Conservation (phyloP, 2,888 invertebrate genomes). For the Spialia ferax region DNA sequence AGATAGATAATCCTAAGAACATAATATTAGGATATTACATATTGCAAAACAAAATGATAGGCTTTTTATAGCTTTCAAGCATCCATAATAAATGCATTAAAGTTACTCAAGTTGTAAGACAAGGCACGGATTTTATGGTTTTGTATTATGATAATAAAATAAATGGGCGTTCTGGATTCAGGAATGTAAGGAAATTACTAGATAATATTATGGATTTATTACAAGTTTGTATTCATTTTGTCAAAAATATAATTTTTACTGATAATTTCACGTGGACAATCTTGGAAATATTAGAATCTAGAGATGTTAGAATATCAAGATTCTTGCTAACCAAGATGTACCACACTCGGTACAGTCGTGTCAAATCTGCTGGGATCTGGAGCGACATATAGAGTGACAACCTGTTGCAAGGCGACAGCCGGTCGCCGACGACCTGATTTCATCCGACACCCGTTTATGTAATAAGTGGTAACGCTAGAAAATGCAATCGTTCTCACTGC, state of each 20-base stretch:
- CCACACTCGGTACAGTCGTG: background rate
- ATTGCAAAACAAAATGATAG: slow-evolving; percentile 5
- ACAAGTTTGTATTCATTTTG: too few species aligned
- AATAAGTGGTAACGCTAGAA: slow-evolving; percentile 30
- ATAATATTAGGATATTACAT: background rate
- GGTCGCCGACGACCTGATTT: slow-evolving; percentile 46
- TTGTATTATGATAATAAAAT: background rate
- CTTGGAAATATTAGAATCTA: background rate
- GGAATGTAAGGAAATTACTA: background rate
- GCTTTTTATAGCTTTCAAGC: background rate
- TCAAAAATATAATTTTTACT: too few species aligned
- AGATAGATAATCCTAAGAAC: background rate
- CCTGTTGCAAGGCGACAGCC: slow-evolving; percentile 47
- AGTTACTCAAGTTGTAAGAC: background rate
- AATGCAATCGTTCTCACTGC: slow-evolving; percentile 7
- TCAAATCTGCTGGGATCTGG: background rate
- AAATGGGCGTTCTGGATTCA: background rate
- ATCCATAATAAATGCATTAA: background rate
- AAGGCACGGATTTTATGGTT: background rate
- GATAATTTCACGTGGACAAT: too few species aligned
- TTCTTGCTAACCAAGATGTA: background rate
- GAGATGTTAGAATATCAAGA: too few species aligned
- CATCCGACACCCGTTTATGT: slow-evolving; percentile 45
- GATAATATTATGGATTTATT: background rate
- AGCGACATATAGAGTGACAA: slow-evolving; percentile 47